Base-by-base conservation (phyloP, 2,888 invertebrate genomes). In the Trichopria drosophilae region DNA sequence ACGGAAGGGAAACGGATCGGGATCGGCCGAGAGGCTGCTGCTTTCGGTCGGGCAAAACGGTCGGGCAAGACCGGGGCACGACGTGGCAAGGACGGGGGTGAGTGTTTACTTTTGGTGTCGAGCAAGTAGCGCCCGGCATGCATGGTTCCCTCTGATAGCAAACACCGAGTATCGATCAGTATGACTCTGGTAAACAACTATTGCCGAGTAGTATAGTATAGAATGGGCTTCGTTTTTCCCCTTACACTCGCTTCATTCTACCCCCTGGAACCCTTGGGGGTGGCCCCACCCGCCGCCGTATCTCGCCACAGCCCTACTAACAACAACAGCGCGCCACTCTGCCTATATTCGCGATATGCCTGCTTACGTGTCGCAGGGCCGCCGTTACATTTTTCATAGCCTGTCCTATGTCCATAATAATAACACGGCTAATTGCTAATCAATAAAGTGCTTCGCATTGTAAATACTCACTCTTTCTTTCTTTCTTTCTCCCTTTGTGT, bases 121-220 rank as follows among this genome's bases (percentile, higher is more conserved):
- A 67, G 67, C 70, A 71, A 72, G 66, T 70, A 69, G 68, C 68
- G 67, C 68, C 68, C 66, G 61, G 66, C 66, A 67, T 69, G 66
- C 67, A 72, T 72, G 68, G 65, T 67, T 69, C 67, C 65, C 68
- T 71, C 66, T 69, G 71, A 72, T 72, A 68, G 72, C 73, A 74
- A 74, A 74, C 73, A 72, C 66, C 61, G 66, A 68, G 68, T 75
- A 73, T 74, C 73, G 75, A 75, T 73, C 74, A 71, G 72, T 72
- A 70, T 72, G 67, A 69, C 72, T 72, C 68, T 68, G 69, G 73
- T 72, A 74, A 75, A 73, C 72, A 73, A 73, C 70, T 68, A 73
- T 71, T 73, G 73, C 68, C 61, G 65, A 67, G 65, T 67, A 67
- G 67, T 65, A 68, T 65, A 65, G 67, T 66, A 63, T 59, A 65